phyloP scores from a whole-genome alignment of 2,113 vertebrate species.

The Canis aureus region DNA sequence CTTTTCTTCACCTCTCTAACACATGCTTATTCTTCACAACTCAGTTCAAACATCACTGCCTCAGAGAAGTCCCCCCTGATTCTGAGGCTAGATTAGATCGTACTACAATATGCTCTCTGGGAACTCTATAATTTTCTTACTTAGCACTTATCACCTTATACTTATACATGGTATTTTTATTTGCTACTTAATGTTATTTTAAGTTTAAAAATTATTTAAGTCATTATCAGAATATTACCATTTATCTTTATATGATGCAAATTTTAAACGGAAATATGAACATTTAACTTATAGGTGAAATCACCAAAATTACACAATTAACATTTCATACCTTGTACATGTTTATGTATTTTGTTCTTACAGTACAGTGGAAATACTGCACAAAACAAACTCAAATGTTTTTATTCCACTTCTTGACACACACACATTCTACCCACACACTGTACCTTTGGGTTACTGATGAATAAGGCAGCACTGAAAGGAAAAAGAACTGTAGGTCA shows the following conservation, averaged over 20 bases:
- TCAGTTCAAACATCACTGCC: constrained; percentile 3
- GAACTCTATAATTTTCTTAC: background rate
- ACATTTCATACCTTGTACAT: background rate
- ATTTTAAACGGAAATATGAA: constrained; percentile 20
- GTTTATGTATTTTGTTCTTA: background rate
- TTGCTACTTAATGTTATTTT: background rate
- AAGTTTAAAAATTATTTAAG: constrained; percentile 11
- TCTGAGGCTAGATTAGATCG: background rate
- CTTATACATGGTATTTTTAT: background rate
- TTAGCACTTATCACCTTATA: background rate
- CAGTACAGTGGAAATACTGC: background rate
- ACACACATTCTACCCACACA: background rate
- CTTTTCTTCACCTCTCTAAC: background rate
- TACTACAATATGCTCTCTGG: background rate
- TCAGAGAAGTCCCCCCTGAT: background rate
- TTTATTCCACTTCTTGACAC: background rate
- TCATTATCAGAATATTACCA: background rate
- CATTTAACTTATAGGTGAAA: background rate
- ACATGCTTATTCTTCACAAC: background rate
- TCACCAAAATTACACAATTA: background rate
- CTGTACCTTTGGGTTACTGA: background rate
- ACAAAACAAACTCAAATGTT: background rate
- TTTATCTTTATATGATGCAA: constrained; percentile 11
- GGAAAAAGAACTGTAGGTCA: background rate
- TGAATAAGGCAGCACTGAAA: background rate